Conservation (phyloP, 2,113 vertebrate genomes). For the Microtus richardsoni region DNA sequence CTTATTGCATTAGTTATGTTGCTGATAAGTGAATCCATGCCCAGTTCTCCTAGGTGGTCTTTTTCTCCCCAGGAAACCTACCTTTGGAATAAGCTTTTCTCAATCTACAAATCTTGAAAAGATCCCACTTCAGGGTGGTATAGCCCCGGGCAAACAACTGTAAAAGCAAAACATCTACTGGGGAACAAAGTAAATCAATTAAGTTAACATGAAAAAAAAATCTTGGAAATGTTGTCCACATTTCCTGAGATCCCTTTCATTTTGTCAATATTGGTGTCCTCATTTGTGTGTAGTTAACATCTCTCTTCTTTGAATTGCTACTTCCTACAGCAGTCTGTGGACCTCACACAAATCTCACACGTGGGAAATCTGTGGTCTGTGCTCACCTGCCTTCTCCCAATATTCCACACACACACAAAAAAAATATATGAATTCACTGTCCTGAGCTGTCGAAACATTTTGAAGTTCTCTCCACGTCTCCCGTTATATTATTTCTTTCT, state of each 20-base stretch:
- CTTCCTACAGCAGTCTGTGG: conserved; percentile 1
- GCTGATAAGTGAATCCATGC: conserved; percentile 6
- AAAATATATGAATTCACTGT: conserved; percentile 54
- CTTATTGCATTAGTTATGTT: background rate
- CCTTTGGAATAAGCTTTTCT: conserved; percentile 45
- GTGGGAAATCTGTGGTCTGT: conserved; percentile 33
- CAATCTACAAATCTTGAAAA: conserved; percentile 31
- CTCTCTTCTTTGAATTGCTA: background rate
- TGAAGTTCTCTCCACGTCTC: conserved; percentile 62
- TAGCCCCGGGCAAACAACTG: conserved; percentile 39
- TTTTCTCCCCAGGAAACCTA: background rate
- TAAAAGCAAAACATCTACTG: conserved; percentile 45
- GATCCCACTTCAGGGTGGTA: conserved; percentile 63
- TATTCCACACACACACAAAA: conserved; percentile 23
- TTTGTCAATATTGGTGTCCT: conserved; percentile 27
- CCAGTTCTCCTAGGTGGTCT: conserved; percentile 62
- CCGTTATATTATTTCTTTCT: conserved; percentile 40
- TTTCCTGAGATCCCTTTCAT: conserved; percentile 59
- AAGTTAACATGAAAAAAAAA: conserved; percentile 51
- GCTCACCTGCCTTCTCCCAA: conserved; percentile 46
- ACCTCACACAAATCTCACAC: conserved; percentile 67
- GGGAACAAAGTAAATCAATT: conserved; percentile 67
- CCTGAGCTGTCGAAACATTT: conserved; percentile 51
- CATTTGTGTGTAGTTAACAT: conserved; percentile 6
- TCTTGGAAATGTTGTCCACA: conserved; percentile 45